Percentiles rank a stretch among this genome's conserved stretches.
Evolutionary conservation across 2,888 invertebrate genomes (phyloP).

Genomic region (Agrotis puta): DNA sequence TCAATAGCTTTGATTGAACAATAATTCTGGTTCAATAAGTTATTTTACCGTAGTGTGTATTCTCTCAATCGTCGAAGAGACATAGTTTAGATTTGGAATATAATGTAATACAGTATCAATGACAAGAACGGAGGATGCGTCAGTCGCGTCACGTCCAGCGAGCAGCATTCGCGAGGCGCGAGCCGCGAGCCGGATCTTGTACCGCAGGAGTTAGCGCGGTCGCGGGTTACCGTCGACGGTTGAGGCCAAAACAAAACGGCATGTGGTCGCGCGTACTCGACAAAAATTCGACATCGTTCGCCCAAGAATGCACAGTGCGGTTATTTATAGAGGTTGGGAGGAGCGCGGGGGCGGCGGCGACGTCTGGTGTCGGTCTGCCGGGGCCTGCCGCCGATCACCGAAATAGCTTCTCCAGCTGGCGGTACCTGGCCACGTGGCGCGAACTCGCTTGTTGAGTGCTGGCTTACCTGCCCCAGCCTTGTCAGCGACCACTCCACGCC

Average conservation of each 20-base stretch:
- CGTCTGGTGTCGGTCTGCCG: conserved; percentile 92
- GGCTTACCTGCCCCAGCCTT: conserved; percentile 72
- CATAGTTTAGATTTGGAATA: neutral
- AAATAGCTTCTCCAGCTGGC: conserved; percentile 91
- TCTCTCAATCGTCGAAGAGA: neutral
- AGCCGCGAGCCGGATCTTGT: conserved; percentile 42
- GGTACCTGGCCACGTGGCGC: conserved; percentile 89
- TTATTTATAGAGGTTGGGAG: conserved; percentile 89
- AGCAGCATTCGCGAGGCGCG: conserved; percentile 13
- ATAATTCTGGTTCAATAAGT: neutral
- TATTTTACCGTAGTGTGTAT: neutral
- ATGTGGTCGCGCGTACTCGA: conserved; percentile 91
- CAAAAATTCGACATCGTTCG: conserved; percentile 91
- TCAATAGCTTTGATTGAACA: neutral
- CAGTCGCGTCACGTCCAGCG: conserved; percentile 28
- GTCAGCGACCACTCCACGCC: conserved; percentile 41
- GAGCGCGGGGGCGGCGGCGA: conserved; percentile 90
- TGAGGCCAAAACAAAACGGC: conserved; percentile 89
- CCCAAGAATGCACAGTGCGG: conserved; percentile 90
- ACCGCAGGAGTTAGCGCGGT: conserved; percentile 38
- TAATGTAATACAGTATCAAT: conserved; percentile 30
- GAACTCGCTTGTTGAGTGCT: conserved; percentile 72
- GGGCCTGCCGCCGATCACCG: conserved; percentile 92
- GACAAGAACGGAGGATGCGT: conserved; percentile 30
- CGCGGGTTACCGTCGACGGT: conserved; percentile 67